These are phyloP conservation scores for Craseonycteris thonglongyai DNA, from an alignment of 2,113 vertebrate species.

Conservation along the genomic window DNA sequence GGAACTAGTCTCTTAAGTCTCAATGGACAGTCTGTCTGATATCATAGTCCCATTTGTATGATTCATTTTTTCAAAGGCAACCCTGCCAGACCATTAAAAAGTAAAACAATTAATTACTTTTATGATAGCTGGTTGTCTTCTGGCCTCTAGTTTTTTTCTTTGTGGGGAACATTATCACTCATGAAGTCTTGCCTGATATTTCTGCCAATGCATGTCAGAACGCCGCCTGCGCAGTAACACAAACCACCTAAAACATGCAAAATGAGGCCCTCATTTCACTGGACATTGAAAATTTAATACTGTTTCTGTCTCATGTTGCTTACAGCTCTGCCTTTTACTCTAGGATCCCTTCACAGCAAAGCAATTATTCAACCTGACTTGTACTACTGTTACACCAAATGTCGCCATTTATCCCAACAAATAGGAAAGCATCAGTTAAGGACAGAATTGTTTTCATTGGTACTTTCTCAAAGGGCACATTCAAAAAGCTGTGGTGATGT, in stretches of 20 bases:
- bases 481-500: background rate
- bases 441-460: conserved; percentile 20
- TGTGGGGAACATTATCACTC: background rate
- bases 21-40: conserved; percentile 59
- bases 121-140: conserved; percentile 58
- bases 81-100: conserved; percentile 57
- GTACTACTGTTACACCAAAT: conserved; percentile 61
- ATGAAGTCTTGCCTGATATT: conserved; percentile 16
- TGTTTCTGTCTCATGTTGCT: conserved; percentile 38
- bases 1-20: conserved; percentile 50
- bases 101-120: conserved; percentile 58
- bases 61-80: conserved; percentile 61
- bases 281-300: conserved; percentile 1
- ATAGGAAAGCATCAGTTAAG: conserved; percentile 22
- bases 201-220: conserved; percentile 22
- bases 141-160: conserved; percentile 35
- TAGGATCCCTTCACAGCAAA: conserved; percentile 70
- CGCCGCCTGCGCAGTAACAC: background rate
- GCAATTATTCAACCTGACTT: conserved; percentile 71
- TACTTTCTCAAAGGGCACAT: background rate
- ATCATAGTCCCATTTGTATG: conserved; percentile 54
- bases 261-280: conserved; percentile 42
- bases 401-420: conserved; percentile 62
- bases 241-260: conserved; percentile 23
- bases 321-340: conserved; percentile 48